Base-by-base conservation (phyloP, 2,888 invertebrate genomes). In the Ypsolopha scabrella region DNA sequence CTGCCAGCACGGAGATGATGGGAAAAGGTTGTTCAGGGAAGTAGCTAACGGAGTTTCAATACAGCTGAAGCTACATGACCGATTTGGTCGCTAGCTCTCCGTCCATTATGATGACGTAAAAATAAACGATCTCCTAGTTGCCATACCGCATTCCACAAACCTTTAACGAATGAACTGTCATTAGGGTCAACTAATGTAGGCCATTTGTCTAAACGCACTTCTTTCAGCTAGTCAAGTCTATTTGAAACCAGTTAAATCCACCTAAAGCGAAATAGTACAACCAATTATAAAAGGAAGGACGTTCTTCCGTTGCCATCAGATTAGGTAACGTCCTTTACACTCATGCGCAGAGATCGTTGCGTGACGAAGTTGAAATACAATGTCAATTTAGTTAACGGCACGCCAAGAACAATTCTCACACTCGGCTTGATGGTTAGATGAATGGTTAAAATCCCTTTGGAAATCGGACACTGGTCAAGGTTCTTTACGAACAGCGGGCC, bases 281-380 rank as follows among this genome's bases (percentile, higher is more conserved):
- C 41, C n/a, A 13, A 14, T 43, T 43, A 1, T 9, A 13, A 7
- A 7, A 43, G 11, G 43, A 43, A 43, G 43, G 24, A 43, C 9
- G 50, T 24, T 41, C 35, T 50, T 50, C 44, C 51, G 38, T 45
- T 50, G 6, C n/a, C 38, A 24, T 46, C 41, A 13, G 2, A 24
- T 24, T 37, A 46, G 47, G 33, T 8, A 34, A 34, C 34, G 48
- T 51, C 51, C 51, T 51, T 48, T 51, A 39, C 24, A 24, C 24
- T 24, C 24, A 51, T 43, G 43, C 10, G 51, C 38, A 24, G 38
- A 46, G 35, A 52, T 3, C 44, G 45, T 52, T 39, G 49, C 52
- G 49, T 52, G 52, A 52, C 52, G 37, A 8, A 36, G 13, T 49
- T 39, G 10, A 46, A 46, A 36, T 14, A 46, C 49, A 50, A 50